Conservation (phyloP, 2,888 invertebrate genomes). For the Coremacera marginata region DNA sequence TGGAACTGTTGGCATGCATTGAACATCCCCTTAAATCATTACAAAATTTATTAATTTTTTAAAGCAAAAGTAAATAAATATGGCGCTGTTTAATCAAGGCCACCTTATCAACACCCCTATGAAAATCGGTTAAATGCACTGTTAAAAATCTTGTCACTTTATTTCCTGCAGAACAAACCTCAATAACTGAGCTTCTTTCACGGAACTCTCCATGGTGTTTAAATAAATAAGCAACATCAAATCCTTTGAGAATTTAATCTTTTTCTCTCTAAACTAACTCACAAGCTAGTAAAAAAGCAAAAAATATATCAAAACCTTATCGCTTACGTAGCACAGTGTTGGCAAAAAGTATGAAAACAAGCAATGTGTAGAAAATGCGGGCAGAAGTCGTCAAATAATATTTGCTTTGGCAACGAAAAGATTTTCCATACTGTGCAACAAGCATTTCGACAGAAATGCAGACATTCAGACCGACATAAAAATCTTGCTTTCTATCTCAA, state of each 20-base stretch:
- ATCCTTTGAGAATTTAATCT: conserved; percentile 18
- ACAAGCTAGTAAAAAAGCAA: background rate
- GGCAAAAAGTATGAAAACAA: background rate
- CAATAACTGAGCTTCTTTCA: background rate
- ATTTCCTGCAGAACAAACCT: background rate
- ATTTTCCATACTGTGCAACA: background rate
- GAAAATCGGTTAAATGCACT: no score
- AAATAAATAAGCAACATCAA: background rate
- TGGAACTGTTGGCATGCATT: no score
- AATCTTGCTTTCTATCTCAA: conserved; percentile 12
- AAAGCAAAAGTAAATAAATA: no score
- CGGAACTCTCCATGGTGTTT: background rate
- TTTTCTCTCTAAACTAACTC: background rate
- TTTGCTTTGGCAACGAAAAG: background rate
- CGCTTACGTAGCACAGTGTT: background rate
- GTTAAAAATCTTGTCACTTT: no score
- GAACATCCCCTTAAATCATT: no score
- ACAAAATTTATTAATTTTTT: no score
- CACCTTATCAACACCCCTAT: no score
- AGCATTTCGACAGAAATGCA: background rate
- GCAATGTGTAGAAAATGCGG: background rate
- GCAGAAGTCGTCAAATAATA: background rate
- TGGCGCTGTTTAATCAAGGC: no score
- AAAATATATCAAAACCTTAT: background rate
- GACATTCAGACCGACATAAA: conserved; percentile 13